Base-by-base conservation (phyloP, 1,140 invertebrate species). In the Aphelinus atriplicis region DNA sequence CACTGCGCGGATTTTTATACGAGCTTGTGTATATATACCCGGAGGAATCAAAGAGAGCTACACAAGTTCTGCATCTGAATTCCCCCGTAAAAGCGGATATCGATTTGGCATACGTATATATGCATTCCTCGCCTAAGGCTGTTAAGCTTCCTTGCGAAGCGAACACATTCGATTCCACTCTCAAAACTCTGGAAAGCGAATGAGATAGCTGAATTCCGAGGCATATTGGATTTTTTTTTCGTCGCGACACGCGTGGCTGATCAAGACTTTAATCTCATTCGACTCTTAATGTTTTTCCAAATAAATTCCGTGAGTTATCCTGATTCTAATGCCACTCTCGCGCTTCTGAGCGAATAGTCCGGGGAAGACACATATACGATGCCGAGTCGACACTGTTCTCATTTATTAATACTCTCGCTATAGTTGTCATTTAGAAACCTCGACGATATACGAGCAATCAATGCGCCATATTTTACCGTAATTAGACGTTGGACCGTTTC, bases 391-490 rank as follows among this genome's bases (percentile, higher is more conserved):
- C 10, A 68, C 48, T 68, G 55, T 68, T 3, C 51, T 10, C 7
- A 26, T 45, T 0, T 56, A 5, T 67, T 45, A 55, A 58, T 68
- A 55, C 26, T 58, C 26, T 7, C 3, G 50, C 3, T 3, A 26
- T 26, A 26, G n/a, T 56, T 7, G 7, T 45, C 46, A 26, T 7
- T 60, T 42, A 43, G 61, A 48, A 2, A 48, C 26, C 42, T 26
- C 10, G 66, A 58, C 47, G 56, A 6, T 26, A 26, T 70, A 50
- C 57, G 51, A 61, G 67, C 47, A 47, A 57, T 68, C 58, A 58
- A 53, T 4, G 45, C 3, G 56, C 26, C n/a, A 50, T 70, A 60
- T 70, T 58, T 70, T 70, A 50, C 50, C 56, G 56, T 70, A 70
- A 70, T 70, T 70, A 50, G 47, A 70, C 57, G 26, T 43, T 51